Base-by-base conservation (phyloP, 2,797 vertebrate species). In the Bradypodion pumilum region DNA sequence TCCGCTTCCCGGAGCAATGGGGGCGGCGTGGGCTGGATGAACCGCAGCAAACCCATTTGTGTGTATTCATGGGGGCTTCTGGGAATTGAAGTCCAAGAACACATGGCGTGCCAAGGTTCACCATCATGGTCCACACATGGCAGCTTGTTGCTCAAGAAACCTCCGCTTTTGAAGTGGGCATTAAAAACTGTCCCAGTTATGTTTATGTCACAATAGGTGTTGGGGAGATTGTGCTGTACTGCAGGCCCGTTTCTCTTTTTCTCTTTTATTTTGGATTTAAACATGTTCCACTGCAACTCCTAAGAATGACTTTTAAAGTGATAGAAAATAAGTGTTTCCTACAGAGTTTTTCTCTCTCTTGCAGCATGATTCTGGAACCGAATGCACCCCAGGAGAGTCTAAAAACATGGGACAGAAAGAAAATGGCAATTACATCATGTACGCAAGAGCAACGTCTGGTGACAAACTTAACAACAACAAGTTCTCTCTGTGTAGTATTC, bases 391-490 rank as follows among this genome's bases (percentile, higher is more conserved):
- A 42, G 98, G 98, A 89, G 98, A 99, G 91, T 98, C 98, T 5
- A 98, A 97, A 92, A 85, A 87, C 86, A 95, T 96, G 89, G 95
- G 96, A 42, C 94, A 96, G 86, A 99, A 99, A 95, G 98, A 99
- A 94, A 94, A 91, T 84, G 98, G 98, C 78, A 99, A 99, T 96
- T 99, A 96, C 79, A 99, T 99, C 88, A 99, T 99, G 98, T 99
- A 99, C 88, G 98, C 98, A 90, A 96, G 98, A 95, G 98, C 98
- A 86, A 99, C 98, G 0, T 99, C 98, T 7, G 98, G 98, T 72
- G 98, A 99, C 95, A 99, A 98, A 88, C 93, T 95, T 32, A 99
- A 99, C 97, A 99, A 99, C 93, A 99, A 99, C 93, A 98, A 97
- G 88, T 99, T 99, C 94, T 99, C 98, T 32, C 90, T 95, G 82